These are phyloP conservation scores for Musca vetustissima DNA, from an alignment of 1,140 invertebrate genomes.

Conservation along the genomic window DNA sequence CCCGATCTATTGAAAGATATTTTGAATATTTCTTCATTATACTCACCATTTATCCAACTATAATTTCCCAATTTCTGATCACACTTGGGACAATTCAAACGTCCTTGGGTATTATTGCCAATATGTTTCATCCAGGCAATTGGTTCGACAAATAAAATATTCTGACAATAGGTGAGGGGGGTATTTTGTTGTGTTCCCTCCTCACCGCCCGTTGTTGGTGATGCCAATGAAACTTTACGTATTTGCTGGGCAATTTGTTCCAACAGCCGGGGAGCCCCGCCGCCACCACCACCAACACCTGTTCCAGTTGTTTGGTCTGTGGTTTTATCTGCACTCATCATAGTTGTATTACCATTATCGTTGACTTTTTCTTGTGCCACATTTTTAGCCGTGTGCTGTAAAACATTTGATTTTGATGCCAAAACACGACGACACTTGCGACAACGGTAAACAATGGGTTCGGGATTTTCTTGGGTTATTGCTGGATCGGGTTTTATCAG, in stretches of 20 bases:
- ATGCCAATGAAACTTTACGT: slow-evolving; percentile 39
- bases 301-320: slow-evolving; percentile 33
- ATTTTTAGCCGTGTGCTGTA: slow-evolving; percentile 62
- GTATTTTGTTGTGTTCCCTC: slow-evolving; percentile 17
- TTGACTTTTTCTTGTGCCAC: background rate
- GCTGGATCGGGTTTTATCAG: slow-evolving; percentile 79
- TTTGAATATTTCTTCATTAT: background rate
- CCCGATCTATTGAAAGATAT: background rate
- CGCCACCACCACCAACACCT: too few species aligned
- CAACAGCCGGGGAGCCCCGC: slow-evolving; percentile 33
- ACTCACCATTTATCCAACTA: slow-evolving; percentile 77
- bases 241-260: slow-evolving; percentile 52
- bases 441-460: slow-evolving; percentile 79
- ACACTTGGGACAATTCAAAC: slow-evolving; percentile 83
- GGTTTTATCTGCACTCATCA: slow-evolving; percentile 30
- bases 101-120: slow-evolving; percentile 69
- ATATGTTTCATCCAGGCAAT: slow-evolving; percentile 79
- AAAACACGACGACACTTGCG: slow-evolving; percentile 76
- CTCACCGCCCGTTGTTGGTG: slow-evolving; percentile 12
- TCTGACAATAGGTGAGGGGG: slow-evolving; percentile 64
- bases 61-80: slow-evolving; percentile 77
- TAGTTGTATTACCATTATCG: background rate
- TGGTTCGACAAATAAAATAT: slow-evolving; percentile 79
- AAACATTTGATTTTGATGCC: slow-evolving; percentile 75
- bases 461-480: slow-evolving; percentile 71